Evolutionary conservation across 2,888 invertebrate species (phyloP).

Genomic region (Eupithecia exiguata): DNA sequence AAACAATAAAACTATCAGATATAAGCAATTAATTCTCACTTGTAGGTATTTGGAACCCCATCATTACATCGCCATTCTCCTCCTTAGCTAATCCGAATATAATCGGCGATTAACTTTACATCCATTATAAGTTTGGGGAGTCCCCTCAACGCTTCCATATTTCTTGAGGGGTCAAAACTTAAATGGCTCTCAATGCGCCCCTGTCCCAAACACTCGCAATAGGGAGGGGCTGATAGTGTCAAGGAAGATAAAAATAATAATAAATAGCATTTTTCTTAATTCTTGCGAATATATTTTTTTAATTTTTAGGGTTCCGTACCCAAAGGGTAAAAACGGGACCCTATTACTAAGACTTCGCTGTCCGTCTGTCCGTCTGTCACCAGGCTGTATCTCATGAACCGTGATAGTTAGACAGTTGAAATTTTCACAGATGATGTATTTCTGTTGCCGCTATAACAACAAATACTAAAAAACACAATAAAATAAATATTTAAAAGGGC

Average conservation of each 20-base stretch:
- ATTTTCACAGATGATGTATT: too few relatives aligned
- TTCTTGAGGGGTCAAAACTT: slow-evolving; percentile 72
- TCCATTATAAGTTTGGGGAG: slow-evolving; percentile 46
- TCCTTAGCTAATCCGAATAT: slow-evolving; percentile 37
- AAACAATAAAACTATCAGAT: neutral
- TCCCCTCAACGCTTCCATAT: slow-evolving; percentile 60
- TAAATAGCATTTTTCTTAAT: slow-evolving; percentile 72
- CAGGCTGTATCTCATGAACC: too few relatives aligned
- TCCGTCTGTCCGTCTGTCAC: too few relatives aligned
- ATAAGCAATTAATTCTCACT: neutral
- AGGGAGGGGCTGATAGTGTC: slow-evolving; percentile 81
- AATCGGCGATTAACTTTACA: slow-evolving; percentile 52
- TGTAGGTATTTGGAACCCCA: neutral
- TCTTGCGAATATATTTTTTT: slow-evolving; percentile 12
- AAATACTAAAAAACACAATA: too few relatives aligned
- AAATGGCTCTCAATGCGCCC: slow-evolving; percentile 79
- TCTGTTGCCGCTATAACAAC: too few relatives aligned
- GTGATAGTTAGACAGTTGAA: too few relatives aligned
- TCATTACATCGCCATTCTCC: slow-evolving; percentile 5
- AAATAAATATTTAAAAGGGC: too few relatives aligned
- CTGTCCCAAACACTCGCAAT: slow-evolving; percentile 71
- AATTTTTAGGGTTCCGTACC: too few relatives aligned
- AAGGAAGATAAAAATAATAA: slow-evolving; percentile 83
- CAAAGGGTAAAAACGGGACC: too few relatives aligned
- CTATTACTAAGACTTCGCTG: too few relatives aligned